phyloP scores from a whole-genome alignment of 2,113 vertebrate species.

The Otus sunia region DNA sequence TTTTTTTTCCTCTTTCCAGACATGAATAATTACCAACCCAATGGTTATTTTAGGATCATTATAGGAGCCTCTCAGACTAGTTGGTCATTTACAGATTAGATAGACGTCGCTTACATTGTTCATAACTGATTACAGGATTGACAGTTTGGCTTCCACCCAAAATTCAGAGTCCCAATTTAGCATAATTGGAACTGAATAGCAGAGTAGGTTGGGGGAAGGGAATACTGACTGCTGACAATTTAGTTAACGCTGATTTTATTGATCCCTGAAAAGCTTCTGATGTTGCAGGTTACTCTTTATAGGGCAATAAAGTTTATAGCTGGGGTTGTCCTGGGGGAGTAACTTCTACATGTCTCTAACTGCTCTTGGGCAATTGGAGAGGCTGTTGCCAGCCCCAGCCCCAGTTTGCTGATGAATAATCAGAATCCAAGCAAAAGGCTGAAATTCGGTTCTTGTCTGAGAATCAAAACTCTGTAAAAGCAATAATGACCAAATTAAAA shows the following conservation, averaged over 20 bases:
- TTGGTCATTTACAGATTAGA: slow-evolving; percentile 44
- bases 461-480: not conserved
- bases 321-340: slow-evolving; percentile 21
- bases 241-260: slow-evolving; percentile 60
- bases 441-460: not conserved
- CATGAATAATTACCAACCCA: not conserved
- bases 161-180: not conserved
- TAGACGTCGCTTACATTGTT: slow-evolving; percentile 16
- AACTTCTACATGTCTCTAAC: not conserved
- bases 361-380: not conserved
- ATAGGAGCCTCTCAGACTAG: slow-evolving; percentile 2
- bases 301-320: slow-evolving; percentile 61
- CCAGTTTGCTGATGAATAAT: not conserved
- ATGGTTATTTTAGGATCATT: slow-evolving; percentile 19
- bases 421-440: not conserved
- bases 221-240: slow-evolving; percentile 18
- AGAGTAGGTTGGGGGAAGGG: not conserved
- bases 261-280: slow-evolving; percentile 63
- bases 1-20: not conserved
- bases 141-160: slow-evolving; percentile 56
- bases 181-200: not conserved
- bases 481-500: not conserved
- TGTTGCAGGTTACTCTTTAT: slow-evolving; percentile 64
- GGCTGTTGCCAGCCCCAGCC: not conserved
- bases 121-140: slow-evolving; percentile 31